A percentile compares a stretch with the other conserved stretches of the same genome.
Evolutionary conservation across 2,113 vertebrate genomes (phyloP).

Genomic region (Lagopus leucura): DNA sequence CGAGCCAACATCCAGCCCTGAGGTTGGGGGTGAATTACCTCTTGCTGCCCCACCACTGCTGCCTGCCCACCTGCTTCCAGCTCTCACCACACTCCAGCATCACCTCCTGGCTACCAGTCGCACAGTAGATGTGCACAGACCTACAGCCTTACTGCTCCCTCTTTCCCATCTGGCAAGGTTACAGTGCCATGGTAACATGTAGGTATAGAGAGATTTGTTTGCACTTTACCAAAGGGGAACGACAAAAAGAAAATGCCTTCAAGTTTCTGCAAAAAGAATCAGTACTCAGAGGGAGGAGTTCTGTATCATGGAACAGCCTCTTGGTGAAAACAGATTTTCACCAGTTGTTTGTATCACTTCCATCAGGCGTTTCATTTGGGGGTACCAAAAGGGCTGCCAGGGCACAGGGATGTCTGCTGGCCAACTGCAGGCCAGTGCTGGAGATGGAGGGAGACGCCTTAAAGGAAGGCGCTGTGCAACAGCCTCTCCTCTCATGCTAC

Average conservation of each 20-base stretch:
- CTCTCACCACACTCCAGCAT: rapidly evolving
- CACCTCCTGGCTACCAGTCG: rapidly evolving
- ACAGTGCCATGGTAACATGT: slow-evolving; percentile 33
- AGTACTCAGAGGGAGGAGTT: background rate
- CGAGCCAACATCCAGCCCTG: background rate
- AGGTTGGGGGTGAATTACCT: rapidly evolving
- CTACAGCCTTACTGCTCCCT: background rate
- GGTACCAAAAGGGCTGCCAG: background rate
- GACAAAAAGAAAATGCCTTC: background rate
- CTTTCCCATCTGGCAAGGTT: background rate
- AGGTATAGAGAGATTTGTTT: background rate
- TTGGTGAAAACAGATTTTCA: background rate
- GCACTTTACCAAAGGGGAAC: background rate
- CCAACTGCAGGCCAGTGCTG: background rate
- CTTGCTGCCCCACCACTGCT: background rate
- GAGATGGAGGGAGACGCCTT: background rate
- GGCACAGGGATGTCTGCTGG: background rate
- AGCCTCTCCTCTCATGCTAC: background rate
- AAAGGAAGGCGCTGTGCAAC: background rate
- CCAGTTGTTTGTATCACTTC: background rate
- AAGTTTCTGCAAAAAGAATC: background rate
- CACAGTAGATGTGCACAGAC: background rate
- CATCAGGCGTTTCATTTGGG: background rate
- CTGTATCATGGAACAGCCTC: rapidly evolving
- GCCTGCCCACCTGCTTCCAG: background rate